Evolutionary conservation across 2,888 invertebrate genomes (phyloP), one percentile per base, ranked within the genome.

Genomic region (Heliconius ismenius): DNA sequence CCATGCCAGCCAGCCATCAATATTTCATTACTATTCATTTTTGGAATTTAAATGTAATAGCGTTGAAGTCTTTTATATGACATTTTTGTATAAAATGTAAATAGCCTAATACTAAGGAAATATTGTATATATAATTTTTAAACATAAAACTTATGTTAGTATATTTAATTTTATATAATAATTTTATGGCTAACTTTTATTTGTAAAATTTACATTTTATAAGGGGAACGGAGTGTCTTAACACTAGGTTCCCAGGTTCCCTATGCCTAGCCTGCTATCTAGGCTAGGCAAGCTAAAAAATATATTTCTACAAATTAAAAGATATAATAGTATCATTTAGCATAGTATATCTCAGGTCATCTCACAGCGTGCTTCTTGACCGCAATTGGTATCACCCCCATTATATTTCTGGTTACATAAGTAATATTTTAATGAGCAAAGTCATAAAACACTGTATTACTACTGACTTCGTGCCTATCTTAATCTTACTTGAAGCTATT

Each of bases 51-150:
- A 11, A 13, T n/a, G 65, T 24, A n/a, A 70, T 54, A 13, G 32
- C 79, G 79, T 79, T 79, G 78, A 79, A 65, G 69, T 79, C 79
- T 79, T 79, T 79, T 76, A 54, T 78, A 79, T 78, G 75, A 43
- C 54, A n/a, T 7, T 18, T 60, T 68, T 24, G 54, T 11, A 26
- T 21, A 36, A 62, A 73, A 60, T 36, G 10, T 60, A 21, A 15
- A 0, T 49, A 18, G 13, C 26, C 9, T 11, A 1, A n/a, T n/a
- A 32, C 13, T 54, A 28, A 15, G 11, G 28, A 2, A 21, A 54
- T 28, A 54, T 10, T 21, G 1, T 28, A 15, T 1, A 11, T 54
- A 69, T 4, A n/a, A 21, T n/a, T 43, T 43, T 15, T 43, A 15
- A 43, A 43, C 15, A 43, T 43, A 15, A 43, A 43, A 1, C 15